Evolutionary conservation across 2,888 invertebrate genomes (phyloP).

Genomic region (Ophioninae sp.): DNA sequence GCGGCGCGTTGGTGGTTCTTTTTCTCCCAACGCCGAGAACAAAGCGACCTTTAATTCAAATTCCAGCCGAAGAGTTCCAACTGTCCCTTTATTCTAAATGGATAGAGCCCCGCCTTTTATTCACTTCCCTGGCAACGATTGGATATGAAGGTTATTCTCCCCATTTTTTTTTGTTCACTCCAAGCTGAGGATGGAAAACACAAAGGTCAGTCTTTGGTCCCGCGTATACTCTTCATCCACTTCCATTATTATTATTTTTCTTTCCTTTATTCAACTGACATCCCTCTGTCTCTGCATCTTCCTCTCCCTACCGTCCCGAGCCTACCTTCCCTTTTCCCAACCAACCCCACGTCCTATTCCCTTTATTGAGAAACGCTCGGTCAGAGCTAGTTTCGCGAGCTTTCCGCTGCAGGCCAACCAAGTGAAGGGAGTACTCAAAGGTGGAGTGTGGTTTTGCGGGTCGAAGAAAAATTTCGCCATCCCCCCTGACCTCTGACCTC

Average conservation of each 20-base stretch:
- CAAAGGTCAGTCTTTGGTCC: slow-evolving; percentile 54
- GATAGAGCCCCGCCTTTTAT: slow-evolving; percentile 57
- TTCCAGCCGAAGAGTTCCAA: slow-evolving; percentile 55
- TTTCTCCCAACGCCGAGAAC: slow-evolving; percentile 48
- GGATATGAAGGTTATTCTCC: slow-evolving; percentile 57
- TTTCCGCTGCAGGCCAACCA: slow-evolving; percentile 39
- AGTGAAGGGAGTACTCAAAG: slow-evolving; percentile 4
- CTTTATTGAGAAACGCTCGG: slow-evolving; percentile 55
- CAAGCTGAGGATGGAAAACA: slow-evolving; percentile 47
- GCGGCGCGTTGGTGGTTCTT: slow-evolving; percentile 19
- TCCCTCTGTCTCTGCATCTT: not conserved
- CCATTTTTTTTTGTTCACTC: slow-evolving; percentile 35
- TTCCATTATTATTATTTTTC: slow-evolving; percentile 13
- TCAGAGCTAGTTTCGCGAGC: slow-evolving; percentile 52
- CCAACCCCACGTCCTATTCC: slow-evolving; percentile 41
- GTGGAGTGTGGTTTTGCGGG: not conserved
- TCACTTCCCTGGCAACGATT: slow-evolving; percentile 54
- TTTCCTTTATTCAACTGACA: slow-evolving; percentile 14
- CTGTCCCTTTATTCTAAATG: slow-evolving; percentile 30
- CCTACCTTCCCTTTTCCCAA: slow-evolving; percentile 34
- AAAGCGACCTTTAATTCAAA: slow-evolving; percentile 62
- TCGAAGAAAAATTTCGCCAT: slow-evolving; percentile 40
- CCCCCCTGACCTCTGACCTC: slow-evolving; percentile 34
- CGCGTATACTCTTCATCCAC: slow-evolving; percentile 8
- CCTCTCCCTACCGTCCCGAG: slow-evolving; percentile 5